Conservation (phyloP, 2,797 vertebrate genomes). For the Notamacropus eugenii region DNA sequence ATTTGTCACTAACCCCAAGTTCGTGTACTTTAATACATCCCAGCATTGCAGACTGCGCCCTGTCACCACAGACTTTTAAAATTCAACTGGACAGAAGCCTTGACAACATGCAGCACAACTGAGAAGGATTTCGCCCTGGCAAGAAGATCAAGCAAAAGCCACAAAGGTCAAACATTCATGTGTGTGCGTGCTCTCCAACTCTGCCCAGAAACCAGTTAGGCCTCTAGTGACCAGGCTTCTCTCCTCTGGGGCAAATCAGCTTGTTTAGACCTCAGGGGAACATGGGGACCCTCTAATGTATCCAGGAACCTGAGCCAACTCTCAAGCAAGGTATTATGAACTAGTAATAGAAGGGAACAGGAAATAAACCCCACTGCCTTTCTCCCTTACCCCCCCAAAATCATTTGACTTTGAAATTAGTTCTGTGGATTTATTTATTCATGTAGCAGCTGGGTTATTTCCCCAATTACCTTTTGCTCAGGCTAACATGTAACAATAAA, state of each 20-base stretch:
- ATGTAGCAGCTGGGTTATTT: not conserved
- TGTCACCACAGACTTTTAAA: slow-evolving; percentile 29
- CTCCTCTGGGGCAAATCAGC: not conserved
- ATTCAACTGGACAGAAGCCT: slow-evolving; percentile 16
- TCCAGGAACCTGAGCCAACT: slow-evolving; percentile 3
- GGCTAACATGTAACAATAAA: not conserved
- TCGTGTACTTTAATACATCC: not conserved
- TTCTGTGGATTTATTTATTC: not conserved
- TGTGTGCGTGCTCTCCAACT: not conserved
- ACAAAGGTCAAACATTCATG: not conserved
- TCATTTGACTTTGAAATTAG: slow-evolving; percentile 47
- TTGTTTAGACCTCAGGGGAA: not conserved
- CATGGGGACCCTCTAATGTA: not conserved
- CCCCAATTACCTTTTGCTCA: not conserved
- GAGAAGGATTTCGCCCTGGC: not conserved
- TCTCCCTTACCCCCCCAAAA: not conserved
- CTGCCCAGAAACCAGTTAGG: not conserved
- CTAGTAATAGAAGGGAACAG: slow-evolving; percentile 8
- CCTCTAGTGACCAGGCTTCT: not conserved
- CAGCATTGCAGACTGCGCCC: not conserved
- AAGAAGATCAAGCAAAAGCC: not conserved
- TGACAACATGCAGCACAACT: not conserved
- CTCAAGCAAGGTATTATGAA: not conserved
- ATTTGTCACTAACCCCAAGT: slow-evolving; percentile 20
- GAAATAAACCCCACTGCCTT: slow-evolving; percentile 23